These are phyloP conservation scores for Philaenus spumarius DNA, from an alignment of 1,140 invertebrate species.

Conservation along the genomic window DNA sequence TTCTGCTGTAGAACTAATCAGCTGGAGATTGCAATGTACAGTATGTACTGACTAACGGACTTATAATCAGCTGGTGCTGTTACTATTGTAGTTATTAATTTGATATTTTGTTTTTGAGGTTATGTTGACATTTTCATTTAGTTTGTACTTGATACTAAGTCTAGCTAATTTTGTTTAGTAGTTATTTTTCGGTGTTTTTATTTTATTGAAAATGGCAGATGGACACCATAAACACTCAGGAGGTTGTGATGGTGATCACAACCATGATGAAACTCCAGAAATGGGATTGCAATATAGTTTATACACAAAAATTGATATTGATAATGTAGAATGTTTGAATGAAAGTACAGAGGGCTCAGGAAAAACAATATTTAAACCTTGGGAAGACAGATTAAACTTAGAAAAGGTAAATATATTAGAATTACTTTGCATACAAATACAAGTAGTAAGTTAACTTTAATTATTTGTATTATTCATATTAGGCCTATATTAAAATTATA, in stretches of 20 bases:
- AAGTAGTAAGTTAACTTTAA: background rate
- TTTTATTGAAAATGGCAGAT: background rate
- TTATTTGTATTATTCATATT: background rate
- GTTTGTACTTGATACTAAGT: too few relatives aligned
- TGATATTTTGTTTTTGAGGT: too few relatives aligned
- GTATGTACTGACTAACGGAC: too few relatives aligned
- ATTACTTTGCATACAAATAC: background rate
- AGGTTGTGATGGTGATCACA: slow-evolving; percentile 31
- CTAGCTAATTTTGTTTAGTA: too few relatives aligned
- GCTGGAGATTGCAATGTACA: too few relatives aligned
- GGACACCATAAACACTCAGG: slow-evolving; percentile 16
- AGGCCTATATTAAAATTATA: background rate
- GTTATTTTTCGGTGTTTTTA: too few relatives aligned
- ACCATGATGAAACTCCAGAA: slow-evolving; percentile 60
- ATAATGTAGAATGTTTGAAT: slow-evolving; percentile 87
- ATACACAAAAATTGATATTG: slow-evolving; percentile 81
- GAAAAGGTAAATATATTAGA: slow-evolving; percentile 50
- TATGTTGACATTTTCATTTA: too few relatives aligned
- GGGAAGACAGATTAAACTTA: slow-evolving; percentile 75
- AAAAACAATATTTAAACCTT: slow-evolving; percentile 84
- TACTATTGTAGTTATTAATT: too few relatives aligned
- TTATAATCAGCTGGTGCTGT: too few relatives aligned
- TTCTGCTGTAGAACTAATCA: too few relatives aligned
- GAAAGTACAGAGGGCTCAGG: slow-evolving; percentile 79
- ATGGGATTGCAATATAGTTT: slow-evolving; percentile 81